A percentile compares a stretch with the other conserved stretches of the same genome.
Conservation (phyloP, 2,888 invertebrate genomes). For the Dynastes grantii region DNA sequence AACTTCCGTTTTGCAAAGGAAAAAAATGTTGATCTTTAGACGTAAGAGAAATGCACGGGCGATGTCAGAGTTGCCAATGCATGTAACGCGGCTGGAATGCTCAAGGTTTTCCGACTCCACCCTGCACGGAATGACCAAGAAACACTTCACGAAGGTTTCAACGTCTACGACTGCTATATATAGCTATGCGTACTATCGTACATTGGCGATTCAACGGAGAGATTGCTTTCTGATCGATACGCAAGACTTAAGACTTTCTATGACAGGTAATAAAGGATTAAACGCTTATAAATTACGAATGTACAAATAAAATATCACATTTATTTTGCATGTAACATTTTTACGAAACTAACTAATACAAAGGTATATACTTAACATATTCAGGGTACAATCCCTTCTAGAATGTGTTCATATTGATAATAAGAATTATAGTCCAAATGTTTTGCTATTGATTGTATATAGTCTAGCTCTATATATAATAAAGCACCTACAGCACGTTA, state of each 20-base stretch:
- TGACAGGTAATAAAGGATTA: background rate
- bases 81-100: conserved; percentile 46
- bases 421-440: no score
- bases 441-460: no score
- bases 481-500: background rate
- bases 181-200: background rate
- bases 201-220: background rate
- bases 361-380: no score
- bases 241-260: conserved; percentile 33
- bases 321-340: conserved; percentile 14
- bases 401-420: no score
- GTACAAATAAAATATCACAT: conserved; percentile 37
- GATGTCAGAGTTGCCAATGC: conserved; percentile 21
- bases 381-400: no score
- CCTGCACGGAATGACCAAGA: conserved; percentile 51
- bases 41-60: background rate
- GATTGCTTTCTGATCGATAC: conserved; percentile 20
- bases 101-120: conserved; percentile 67
- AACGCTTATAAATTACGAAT: background rate
- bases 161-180: background rate
- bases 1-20: conserved; percentile 3
- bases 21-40: background rate
- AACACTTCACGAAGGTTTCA: conserved; percentile 40
- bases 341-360: background rate
- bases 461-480: background rate